Evolutionary conservation across 2,113 vertebrate genomes (phyloP).

Genomic region (Carassius carassius): DNA sequence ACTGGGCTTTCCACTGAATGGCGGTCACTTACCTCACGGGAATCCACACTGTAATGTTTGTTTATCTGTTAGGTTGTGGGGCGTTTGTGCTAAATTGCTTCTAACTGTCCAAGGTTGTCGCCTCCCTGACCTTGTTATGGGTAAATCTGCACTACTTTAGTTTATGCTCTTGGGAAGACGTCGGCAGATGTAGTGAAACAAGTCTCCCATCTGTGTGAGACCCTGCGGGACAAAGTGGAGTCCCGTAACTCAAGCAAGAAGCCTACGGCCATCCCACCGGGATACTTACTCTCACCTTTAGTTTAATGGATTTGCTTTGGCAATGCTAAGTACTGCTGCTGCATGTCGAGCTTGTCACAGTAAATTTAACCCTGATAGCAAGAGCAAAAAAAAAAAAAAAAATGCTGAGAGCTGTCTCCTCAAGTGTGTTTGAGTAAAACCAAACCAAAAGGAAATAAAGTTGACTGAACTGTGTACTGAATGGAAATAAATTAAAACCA

Average conservation of each 20-base stretch:
- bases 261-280: constrained; percentile 48
- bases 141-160: constrained; percentile 68
- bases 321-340: constrained; percentile 49
- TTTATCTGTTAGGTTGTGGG: constrained; percentile 47
- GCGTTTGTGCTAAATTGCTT: constrained; percentile 65
- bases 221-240: background rate
- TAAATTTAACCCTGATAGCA: constrained; percentile 37
- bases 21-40: constrained; percentile 88
- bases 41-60: constrained; percentile 70
- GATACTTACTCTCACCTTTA: constrained; percentile 60
- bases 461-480: constrained; percentile 22
- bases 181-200: constrained; percentile 39
- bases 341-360: constrained; percentile 48
- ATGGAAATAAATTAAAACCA: constrained; percentile 65
- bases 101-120: constrained; percentile 79
- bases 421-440: constrained; percentile 59
- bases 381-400: constrained; percentile 35
- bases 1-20: constrained; percentile 81
- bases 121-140: constrained; percentile 76
- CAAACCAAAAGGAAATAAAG: constrained; percentile 40
- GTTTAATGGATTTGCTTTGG: constrained; percentile 47
- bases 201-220: background rate
- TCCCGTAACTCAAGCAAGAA: constrained; percentile 43
- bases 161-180: constrained; percentile 76
- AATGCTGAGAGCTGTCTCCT: constrained; percentile 59